These are phyloP conservation scores for Drosophila trichaetosa DNA, from an alignment of 2,888 invertebrate species.

Conservation along the genomic window DNA sequence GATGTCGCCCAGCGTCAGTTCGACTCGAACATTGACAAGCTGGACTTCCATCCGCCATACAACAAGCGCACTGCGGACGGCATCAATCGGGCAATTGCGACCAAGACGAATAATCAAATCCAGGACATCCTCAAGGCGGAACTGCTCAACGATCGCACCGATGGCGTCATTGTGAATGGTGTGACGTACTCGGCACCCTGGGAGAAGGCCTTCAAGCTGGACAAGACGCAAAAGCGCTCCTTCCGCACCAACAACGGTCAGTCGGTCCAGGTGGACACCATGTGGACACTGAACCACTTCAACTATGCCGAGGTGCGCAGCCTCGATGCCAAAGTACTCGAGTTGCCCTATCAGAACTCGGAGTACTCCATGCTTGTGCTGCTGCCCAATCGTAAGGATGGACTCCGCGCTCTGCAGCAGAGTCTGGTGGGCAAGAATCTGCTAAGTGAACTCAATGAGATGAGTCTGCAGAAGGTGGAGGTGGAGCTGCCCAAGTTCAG, in stretches of 20 bases:
- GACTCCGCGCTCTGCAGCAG: slow-evolving; percentile 87
- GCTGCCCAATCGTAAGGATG: slow-evolving; percentile 89
- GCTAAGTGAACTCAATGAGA: slow-evolving; percentile 85
- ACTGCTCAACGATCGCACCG: slow-evolving; percentile 78
- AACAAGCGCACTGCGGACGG: slow-evolving; percentile 86
- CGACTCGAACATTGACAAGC: slow-evolving; percentile 87
- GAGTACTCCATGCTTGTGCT: slow-evolving; percentile 91
- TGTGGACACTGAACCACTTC: slow-evolving; percentile 82
- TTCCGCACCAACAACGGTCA: slow-evolving; percentile 73
- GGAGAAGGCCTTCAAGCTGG: slow-evolving; percentile 78
- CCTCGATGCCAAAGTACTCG: slow-evolving; percentile 87
- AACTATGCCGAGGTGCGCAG: slow-evolving; percentile 85
- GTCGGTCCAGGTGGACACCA: slow-evolving; percentile 80
- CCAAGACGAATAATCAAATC: slow-evolving; percentile 93
- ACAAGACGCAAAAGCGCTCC: slow-evolving; percentile 74
- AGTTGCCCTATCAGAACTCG: slow-evolving; percentile 90
- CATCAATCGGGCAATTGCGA: slow-evolving; percentile 93
- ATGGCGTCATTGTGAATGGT: slow-evolving; percentile 81
- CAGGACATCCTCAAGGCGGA: slow-evolving; percentile 89
- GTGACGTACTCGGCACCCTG: slow-evolving; percentile 74
- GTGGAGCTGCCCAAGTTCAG: slow-evolving; percentile 92
- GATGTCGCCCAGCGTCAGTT: slow-evolving; percentile 88
- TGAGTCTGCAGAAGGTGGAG: slow-evolving; percentile 87
- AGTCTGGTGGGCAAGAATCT: slow-evolving; percentile 88
- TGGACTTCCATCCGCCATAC: slow-evolving; percentile 87